phyloP scores from a whole-genome alignment of 2,888 invertebrate genomes.

The Cryptus viduatorius region DNA sequence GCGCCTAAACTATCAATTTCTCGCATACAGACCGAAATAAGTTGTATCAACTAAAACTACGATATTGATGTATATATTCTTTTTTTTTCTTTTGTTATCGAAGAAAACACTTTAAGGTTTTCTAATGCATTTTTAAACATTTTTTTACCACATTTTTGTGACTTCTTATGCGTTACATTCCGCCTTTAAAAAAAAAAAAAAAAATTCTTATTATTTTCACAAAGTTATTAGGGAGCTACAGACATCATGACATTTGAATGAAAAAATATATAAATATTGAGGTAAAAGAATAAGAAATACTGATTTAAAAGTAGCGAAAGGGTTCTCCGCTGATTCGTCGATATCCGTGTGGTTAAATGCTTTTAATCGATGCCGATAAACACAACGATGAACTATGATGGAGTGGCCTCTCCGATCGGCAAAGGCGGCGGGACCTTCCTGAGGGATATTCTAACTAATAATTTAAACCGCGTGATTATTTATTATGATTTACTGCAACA shows the following conservation, averaged over 20 bases:
- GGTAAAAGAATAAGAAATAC: neutral
- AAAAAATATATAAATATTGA: neutral
- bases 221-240: neutral
- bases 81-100: too few relatives aligned
- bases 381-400: conserved; percentile 77
- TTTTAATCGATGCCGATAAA: conserved; percentile 75
- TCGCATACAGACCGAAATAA: too few relatives aligned
- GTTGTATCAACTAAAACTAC: too few relatives aligned
- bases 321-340: neutral
- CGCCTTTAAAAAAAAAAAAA: too few relatives aligned
- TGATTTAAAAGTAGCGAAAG: conserved; percentile 9
- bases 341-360: conserved; percentile 52
- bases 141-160: neutral
- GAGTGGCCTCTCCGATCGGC: conserved; percentile 67
- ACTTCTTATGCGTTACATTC: too few relatives aligned
- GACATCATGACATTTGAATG: neutral
- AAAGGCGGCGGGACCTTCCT: conserved; percentile 52
- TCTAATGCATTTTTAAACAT: neutral
- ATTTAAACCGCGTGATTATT: conserved; percentile 78
- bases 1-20: too few relatives aligned
- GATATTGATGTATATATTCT: too few relatives aligned
- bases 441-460: conserved; percentile 75
- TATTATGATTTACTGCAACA: conserved; percentile 83
- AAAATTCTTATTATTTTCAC: neutral
- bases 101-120: neutral